These are phyloP conservation scores for Steinernema scapterisci DNA, from an alignment of 2,888 invertebrate species.

Conservation along the genomic window DNA sequence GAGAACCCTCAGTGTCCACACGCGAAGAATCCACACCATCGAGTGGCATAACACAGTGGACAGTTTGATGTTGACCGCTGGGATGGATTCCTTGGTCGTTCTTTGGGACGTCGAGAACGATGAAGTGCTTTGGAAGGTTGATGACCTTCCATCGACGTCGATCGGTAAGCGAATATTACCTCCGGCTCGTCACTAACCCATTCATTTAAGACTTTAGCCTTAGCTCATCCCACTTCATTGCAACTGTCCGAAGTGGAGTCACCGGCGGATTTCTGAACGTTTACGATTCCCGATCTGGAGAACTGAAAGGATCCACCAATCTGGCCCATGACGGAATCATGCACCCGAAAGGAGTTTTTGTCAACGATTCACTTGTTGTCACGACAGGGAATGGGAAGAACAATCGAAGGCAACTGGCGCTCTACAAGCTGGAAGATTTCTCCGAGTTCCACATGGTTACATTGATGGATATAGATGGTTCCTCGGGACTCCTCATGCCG, in stretches of 20 bases:
- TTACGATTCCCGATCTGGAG: conserved; percentile 6
- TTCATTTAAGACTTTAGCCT: not conserved
- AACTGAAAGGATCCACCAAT: not conserved
- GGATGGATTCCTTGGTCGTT: conserved; percentile 63
- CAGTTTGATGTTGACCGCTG: conserved; percentile 90
- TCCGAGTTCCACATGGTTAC: conserved; percentile 8
- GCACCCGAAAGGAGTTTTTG: conserved; percentile 50
- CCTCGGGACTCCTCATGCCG: conserved; percentile 95
- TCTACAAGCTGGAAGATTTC: conserved; percentile 69
- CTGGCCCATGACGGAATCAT: conserved; percentile 74
- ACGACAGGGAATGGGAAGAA: conserved; percentile 69
- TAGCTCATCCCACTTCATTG: conserved; percentile 1
- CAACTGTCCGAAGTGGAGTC: conserved; percentile 12
- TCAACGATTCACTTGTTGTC: conserved; percentile 67
- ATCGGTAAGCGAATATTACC: not conserved
- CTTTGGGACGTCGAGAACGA: conserved; percentile 29
- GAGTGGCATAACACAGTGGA: conserved; percentile 96
- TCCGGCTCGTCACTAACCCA: not conserved
- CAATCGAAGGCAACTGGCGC: conserved; percentile 69
- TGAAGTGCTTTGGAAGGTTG: conserved; percentile 5
- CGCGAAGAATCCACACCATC: conserved; percentile 87
- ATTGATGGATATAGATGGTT: conserved; percentile 70
- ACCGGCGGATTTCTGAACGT: conserved; percentile 9
- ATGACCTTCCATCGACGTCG: not conserved
- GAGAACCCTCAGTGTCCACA: conserved; percentile 75